phyloP scores from a whole-genome alignment of 2,113 vertebrate genomes.

The human (Homo sapiens) region DNA sequence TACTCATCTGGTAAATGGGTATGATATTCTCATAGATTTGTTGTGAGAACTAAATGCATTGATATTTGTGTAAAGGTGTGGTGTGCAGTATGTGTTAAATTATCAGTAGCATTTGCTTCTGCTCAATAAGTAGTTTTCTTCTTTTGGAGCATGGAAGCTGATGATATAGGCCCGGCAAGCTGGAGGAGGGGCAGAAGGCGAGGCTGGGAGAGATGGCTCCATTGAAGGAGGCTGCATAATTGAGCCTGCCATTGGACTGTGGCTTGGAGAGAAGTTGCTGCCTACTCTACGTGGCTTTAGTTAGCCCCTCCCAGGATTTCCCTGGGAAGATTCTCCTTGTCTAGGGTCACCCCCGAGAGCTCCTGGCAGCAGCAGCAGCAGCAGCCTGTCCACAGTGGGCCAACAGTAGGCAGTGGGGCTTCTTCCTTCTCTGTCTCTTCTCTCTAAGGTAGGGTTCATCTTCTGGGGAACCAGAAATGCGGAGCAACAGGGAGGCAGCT shows the following conservation, averaged over 20 bases:
- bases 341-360: neutral
- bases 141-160: neutral
- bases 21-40: neutral
- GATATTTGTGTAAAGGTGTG: neutral
- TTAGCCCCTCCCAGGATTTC: neutral
- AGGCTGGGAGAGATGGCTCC: neutral
- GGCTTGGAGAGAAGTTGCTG: neutral
- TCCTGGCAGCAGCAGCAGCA: neutral
- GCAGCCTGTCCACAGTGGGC: fast-evolving
- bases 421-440: neutral
- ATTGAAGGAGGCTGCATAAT: fast-evolving
- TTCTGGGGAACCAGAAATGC: neutral
- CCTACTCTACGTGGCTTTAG: neutral
- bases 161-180: neutral
- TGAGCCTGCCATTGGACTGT: neutral
- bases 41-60: neutral
- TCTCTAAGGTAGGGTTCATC: neutral
- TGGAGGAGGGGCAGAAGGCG: no score
- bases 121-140: neutral
- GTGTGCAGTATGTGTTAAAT: neutral
- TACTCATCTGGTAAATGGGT: neutral
- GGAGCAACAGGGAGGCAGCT: neutral
- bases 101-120: neutral
- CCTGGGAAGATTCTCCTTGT: neutral
- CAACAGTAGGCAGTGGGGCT: neutral